phyloP scores from a whole-genome alignment of 1,140 invertebrate genomes.

The Pygmarrhopalites habei region DNA sequence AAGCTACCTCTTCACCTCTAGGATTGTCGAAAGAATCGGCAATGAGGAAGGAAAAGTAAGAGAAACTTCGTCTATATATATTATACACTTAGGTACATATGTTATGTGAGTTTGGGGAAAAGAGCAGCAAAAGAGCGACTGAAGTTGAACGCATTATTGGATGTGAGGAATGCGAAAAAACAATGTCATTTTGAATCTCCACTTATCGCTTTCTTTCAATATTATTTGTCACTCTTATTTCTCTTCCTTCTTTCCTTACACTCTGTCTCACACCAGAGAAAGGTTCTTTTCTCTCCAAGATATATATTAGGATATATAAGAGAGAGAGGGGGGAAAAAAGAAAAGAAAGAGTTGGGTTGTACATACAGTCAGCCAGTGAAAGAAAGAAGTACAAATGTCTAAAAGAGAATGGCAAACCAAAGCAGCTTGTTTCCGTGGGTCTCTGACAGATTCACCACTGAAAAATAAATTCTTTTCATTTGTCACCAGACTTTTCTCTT shows the following conservation, averaged over 20 bases:
- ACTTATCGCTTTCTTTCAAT: conserved; percentile 31
- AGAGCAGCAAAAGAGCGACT: not conserved
- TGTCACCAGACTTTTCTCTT: conserved; percentile 23
- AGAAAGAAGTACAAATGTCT: not conserved
- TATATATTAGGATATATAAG: no score
- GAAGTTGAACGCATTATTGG: conserved; percentile 36
- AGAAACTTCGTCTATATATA: no score
- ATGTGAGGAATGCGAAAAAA: conserved; percentile 33
- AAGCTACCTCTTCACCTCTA: not conserved
- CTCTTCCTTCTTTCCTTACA: conserved; percentile 1
- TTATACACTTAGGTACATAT: no score
- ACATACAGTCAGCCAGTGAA: not conserved
- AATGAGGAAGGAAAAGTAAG: no score
- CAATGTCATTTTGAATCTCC: conserved; percentile 29
- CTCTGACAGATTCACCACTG: conserved; percentile 25
- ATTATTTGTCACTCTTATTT: conserved; percentile 32
- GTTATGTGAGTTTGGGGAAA: no score
- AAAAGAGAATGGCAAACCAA: conserved; percentile 10
- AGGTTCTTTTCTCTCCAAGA: not conserved
- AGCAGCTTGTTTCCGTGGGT: conserved; percentile 6
- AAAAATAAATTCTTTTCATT: conserved; percentile 31
- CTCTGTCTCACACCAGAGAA: not conserved
- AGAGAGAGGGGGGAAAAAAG: no score
- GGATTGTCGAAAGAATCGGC: no score
- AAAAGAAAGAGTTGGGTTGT: no score